Evolutionary conservation across 2,797 vertebrate species (phyloP).

Genomic region (Takifugu rubripes): DNA sequence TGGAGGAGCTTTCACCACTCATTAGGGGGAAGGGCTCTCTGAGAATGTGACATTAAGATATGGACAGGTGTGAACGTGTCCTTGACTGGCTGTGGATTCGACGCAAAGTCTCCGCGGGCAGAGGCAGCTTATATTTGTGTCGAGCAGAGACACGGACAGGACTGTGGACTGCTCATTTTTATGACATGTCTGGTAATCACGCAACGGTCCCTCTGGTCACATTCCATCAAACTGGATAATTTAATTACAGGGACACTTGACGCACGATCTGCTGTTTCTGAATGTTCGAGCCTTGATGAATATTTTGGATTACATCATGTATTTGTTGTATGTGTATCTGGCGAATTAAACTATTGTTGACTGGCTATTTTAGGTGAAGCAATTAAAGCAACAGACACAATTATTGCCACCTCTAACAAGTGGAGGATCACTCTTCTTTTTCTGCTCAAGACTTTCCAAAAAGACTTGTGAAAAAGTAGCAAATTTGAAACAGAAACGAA

Average conservation of each 20-base stretch:
- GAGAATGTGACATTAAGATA: constrained; percentile 25
- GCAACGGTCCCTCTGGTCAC: constrained; percentile 43
- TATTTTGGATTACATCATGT: background rate
- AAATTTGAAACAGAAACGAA: too few relatives aligned
- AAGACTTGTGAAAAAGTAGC: too few relatives aligned
- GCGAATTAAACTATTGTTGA: constrained; percentile 29
- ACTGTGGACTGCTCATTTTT: constrained; percentile 31
- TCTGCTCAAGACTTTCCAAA: too few relatives aligned
- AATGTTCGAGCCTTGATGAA: constrained; percentile 23
- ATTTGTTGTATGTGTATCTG: background rate
- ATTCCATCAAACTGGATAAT: constrained; percentile 49
- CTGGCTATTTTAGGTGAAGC: constrained; percentile 40
- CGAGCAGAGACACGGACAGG: constrained; percentile 20
- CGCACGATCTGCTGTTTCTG: constrained; percentile 27
- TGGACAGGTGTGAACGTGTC: constrained; percentile 16
- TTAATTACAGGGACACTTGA: constrained; percentile 51
- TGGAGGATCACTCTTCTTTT: too few relatives aligned
- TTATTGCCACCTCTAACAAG: too few relatives aligned
- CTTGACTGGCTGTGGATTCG: constrained; percentile 20
- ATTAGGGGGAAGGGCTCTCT: constrained; percentile 13
- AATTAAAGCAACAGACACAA: constrained; percentile 48
- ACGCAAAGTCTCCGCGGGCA: constrained; percentile 7
- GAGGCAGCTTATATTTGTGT: constrained; percentile 1
- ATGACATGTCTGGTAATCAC: constrained; percentile 54
- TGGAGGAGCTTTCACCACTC: background rate